These are phyloP conservation scores for Sepiola atlantica DNA, from an alignment of 2,888 invertebrate species.

Conservation along the genomic window DNA sequence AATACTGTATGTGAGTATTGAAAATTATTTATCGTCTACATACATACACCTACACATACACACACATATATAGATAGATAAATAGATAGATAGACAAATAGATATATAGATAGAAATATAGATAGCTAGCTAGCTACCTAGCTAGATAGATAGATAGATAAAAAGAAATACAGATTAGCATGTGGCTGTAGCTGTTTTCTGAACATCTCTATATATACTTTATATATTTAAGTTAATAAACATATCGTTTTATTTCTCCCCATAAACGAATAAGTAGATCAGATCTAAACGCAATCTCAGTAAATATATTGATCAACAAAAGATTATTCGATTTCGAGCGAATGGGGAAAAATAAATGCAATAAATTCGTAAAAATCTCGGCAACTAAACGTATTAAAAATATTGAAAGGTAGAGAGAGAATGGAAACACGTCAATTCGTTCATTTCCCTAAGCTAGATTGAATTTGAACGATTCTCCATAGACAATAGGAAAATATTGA, in stretches of 20 bases:
- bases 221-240: background rate
- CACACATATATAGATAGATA: too few species aligned
- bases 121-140: too few species aligned
- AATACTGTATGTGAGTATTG: too few species aligned
- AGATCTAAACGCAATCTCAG: background rate
- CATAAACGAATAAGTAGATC: slow-evolving; percentile 16
- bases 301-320: background rate
- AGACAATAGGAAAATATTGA: background rate
- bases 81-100: too few species aligned
- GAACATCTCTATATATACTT: background rate
- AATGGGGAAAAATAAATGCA: background rate
- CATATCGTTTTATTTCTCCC: background rate
- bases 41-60: too few species aligned
- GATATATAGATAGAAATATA: too few species aligned
- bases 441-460: background rate
- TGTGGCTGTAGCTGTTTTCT: too few species aligned
- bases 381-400: too few species aligned
- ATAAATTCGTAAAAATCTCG: background rate
- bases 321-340: background rate
- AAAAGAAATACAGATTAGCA: too few species aligned
- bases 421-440: background rate
- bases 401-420: too few species aligned
- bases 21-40: too few species aligned
- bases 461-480: slow-evolving; percentile 16
- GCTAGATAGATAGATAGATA: too few species aligned